Conservation (phyloP, 2,113 vertebrate species). For the Rutilus rutilus region DNA sequence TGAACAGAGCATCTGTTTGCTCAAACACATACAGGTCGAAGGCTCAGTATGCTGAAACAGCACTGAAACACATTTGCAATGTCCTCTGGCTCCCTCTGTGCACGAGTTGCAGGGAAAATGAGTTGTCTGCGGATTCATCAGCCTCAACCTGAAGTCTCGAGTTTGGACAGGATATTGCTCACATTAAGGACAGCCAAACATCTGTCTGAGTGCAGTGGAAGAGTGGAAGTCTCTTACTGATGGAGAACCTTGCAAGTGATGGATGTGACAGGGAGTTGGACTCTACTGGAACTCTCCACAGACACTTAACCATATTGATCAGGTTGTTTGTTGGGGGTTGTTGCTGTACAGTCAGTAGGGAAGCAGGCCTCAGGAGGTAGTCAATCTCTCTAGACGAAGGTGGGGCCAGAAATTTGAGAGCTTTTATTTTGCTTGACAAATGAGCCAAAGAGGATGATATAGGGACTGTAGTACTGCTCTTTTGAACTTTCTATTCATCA, state of each 20-base stretch:
- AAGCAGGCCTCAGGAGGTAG: slow-evolving; percentile 33
- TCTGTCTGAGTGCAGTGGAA: slow-evolving; percentile 24
- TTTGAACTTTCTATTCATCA: neutral
- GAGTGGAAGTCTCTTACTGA: slow-evolving; percentile 35
- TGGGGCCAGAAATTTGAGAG: neutral
- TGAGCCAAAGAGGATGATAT: neutral
- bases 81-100: slow-evolving; percentile 13
- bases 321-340: slow-evolving; percentile 52
- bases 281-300: slow-evolving; percentile 46
- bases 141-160: slow-evolving; percentile 5
- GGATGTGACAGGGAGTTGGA: slow-evolving; percentile 47
- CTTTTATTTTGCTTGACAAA: slow-evolving; percentile 29
- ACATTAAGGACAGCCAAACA: slow-evolving; percentile 18
- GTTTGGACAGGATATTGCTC: slow-evolving; percentile 16
- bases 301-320: slow-evolving; percentile 51
- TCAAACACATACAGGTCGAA: slow-evolving; percentile 37
- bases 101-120: slow-evolving; percentile 23
- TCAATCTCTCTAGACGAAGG: slow-evolving; percentile 11
- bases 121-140: slow-evolving; percentile 29
- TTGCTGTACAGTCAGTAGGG: slow-evolving; percentile 47
- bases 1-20: slow-evolving; percentile 50
- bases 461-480: neutral
- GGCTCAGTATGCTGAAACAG: slow-evolving; percentile 43
- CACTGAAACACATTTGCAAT: slow-evolving; percentile 11
- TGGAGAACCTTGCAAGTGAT: slow-evolving; percentile 52